Evolutionary conservation across 2,113 vertebrate genomes (phyloP).

Genomic region (Gobius niger): DNA sequence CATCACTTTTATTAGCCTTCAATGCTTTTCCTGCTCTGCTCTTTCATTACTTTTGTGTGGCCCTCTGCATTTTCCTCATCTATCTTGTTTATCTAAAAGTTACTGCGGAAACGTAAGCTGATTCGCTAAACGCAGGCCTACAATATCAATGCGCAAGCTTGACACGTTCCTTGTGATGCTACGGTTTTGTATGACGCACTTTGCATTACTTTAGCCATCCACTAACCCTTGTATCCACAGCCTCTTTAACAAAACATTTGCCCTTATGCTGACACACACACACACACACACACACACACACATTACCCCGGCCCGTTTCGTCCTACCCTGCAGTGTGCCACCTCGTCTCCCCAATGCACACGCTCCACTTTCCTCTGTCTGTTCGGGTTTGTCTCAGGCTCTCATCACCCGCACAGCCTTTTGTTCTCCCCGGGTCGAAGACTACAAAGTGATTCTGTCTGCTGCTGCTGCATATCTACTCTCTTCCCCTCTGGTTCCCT

Average conservation of each 20-base stretch:
- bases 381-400: constrained; percentile 57
- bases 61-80: too few species aligned
- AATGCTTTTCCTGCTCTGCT: too few species aligned
- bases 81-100: too few species aligned
- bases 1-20: too few species aligned
- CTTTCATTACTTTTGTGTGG: too few species aligned
- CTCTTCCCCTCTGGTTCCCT: constrained; percentile 34
- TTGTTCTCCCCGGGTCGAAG: constrained; percentile 54
- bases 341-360: constrained; percentile 42
- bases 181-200: neutral
- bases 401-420: constrained; percentile 50
- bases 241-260: constrained; percentile 14
- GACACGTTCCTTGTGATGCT: neutral
- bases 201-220: constrained; percentile 1
- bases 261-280: neutral
- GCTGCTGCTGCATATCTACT: constrained; percentile 30
- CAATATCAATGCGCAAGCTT: neutral
- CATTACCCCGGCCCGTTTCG: constrained; percentile 30
- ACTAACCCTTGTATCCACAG: constrained; percentile 1
- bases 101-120: neutral
- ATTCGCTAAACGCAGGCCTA: neutral
- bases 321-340: constrained; percentile 18
- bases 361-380: constrained; percentile 60
- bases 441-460: constrained; percentile 60
- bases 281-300: too few species aligned